Conservation (phyloP, 2,113 vertebrate genomes). For the Tenrec ecaudatus region DNA sequence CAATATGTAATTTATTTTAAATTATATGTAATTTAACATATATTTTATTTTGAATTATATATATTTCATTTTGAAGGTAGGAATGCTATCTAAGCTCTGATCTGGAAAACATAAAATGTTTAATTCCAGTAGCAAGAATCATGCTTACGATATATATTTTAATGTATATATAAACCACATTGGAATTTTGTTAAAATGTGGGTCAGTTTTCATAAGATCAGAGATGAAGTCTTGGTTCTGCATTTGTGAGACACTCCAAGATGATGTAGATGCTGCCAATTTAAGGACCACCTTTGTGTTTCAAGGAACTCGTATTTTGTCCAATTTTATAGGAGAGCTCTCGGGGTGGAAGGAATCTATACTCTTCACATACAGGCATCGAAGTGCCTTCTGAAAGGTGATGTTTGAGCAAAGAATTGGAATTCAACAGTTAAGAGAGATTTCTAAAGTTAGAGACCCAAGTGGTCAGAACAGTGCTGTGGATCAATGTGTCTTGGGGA, state of each 20-base stretch:
- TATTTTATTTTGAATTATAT: conserved; percentile 40
- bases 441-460: conserved; percentile 20
- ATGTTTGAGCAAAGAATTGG: conserved; percentile 7
- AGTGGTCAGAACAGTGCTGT: neutral
- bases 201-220: neutral
- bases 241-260: neutral
- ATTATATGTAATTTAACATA: neutral
- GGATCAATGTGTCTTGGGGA: neutral
- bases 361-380: neutral
- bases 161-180: neutral
- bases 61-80: neutral
- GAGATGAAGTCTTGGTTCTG: neutral
- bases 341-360: neutral
- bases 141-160: neutral
- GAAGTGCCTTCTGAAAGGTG: neutral
- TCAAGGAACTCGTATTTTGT: neutral
- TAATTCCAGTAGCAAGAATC: neutral
- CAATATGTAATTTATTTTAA: conserved; percentile 37
- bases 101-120: neutral
- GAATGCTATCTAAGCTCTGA: neutral
- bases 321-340: neutral
- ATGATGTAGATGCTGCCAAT: neutral
- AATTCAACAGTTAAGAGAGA: conserved; percentile 16
- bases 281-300: neutral
- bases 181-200: neutral